These are phyloP conservation scores for Sebastes kiyomatsui DNA, from an alignment of 2,797 vertebrate genomes.

Conservation along the genomic window DNA sequence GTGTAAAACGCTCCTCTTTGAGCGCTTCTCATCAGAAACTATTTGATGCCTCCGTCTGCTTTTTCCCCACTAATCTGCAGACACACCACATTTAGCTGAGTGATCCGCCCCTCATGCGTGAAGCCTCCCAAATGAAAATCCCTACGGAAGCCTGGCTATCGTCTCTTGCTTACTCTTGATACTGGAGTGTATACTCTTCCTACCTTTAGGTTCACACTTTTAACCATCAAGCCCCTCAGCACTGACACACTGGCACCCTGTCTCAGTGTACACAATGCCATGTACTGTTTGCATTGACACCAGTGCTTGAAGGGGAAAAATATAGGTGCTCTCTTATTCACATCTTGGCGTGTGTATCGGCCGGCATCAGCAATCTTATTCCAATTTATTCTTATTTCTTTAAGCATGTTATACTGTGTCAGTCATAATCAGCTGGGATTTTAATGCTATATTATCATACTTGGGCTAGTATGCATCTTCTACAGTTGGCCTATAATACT, in stretches of 20 bases:
- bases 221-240: background rate
- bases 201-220: conserved; percentile 7
- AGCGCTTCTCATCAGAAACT: conserved; percentile 3
- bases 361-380: too few relatives aligned
- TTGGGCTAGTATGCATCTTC: too few relatives aligned
- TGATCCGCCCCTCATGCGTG: conserved; percentile 24
- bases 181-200: background rate
- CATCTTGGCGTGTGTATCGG: too few relatives aligned
- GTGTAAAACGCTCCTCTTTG: conserved; percentile 27
- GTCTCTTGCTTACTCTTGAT: conserved; percentile 1
- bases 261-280: conserved; percentile 2
- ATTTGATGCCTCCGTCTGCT: conserved; percentile 24
- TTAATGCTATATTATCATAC: too few relatives aligned
- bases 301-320: too few relatives aligned
- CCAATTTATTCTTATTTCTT: too few relatives aligned
- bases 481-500: too few relatives aligned
- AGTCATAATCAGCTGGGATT: too few relatives aligned
- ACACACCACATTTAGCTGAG: conserved; percentile 40
- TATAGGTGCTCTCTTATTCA: too few relatives aligned
- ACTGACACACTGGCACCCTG: background rate
- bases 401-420: too few relatives aligned
- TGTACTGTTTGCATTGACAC: conserved; percentile 26
- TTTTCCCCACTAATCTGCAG: conserved; percentile 42
- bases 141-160: background rate
- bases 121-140: conserved; percentile 51